These are phyloP conservation scores for Hesperia comma DNA, from an alignment of 2,888 invertebrate genomes.

Conservation along the genomic window DNA sequence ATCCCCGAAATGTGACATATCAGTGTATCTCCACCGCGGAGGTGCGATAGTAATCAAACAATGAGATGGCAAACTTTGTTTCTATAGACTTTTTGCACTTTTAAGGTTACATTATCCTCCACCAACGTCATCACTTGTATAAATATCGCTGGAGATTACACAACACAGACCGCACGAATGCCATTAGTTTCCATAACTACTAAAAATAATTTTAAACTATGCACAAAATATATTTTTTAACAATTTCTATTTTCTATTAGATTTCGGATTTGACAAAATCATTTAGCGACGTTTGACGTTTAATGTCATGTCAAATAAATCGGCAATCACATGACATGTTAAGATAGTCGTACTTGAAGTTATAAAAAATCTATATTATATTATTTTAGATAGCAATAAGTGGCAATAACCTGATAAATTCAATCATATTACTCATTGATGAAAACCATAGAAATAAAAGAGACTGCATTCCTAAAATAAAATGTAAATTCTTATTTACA, in stretches of 20 bases:
- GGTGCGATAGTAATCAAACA: constrained; percentile 65
- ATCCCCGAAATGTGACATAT: constrained; percentile 81
- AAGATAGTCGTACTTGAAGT: constrained; percentile 11
- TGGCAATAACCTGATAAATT: constrained; percentile 3
- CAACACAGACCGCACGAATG: constrained; percentile 39
- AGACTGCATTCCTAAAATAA: too few relatives aligned
- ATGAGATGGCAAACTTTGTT: constrained; percentile 76
- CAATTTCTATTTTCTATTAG: constrained; percentile 18
- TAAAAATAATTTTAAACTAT: constrained; percentile 49
- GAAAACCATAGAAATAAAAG: too few relatives aligned
- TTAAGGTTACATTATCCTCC: constrained; percentile 78
- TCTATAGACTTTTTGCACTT: constrained; percentile 68
- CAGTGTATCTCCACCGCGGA: constrained; percentile 55
- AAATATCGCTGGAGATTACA: constrained; percentile 43
- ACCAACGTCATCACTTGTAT: constrained; percentile 74
- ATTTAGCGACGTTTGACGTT: constrained; percentile 45
- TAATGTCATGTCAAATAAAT: constrained; percentile 42
- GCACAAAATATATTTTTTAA: constrained; percentile 46
- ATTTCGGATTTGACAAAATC: constrained; percentile 44
- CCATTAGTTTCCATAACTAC: constrained; percentile 52
- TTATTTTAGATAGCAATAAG: too few relatives aligned
- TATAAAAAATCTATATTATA: too few relatives aligned
- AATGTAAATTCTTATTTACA: too few relatives aligned
- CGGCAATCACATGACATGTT: constrained; percentile 50
- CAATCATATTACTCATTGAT: neutral